Evolutionary conservation across 2,113 vertebrate species (phyloP).

Genomic region (Ctenodactylus gundi): DNA sequence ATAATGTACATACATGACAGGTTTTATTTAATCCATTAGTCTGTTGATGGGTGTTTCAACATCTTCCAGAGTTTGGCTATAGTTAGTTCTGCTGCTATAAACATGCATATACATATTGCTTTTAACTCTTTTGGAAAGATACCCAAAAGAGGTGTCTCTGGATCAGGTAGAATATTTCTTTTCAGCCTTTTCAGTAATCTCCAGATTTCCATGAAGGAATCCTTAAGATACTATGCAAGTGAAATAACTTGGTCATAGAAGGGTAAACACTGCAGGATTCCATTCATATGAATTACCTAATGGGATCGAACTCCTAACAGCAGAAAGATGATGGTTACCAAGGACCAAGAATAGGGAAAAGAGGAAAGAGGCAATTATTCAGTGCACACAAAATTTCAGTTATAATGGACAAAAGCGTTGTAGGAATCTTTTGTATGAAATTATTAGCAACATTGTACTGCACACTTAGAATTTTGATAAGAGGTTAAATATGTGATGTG

Average conservation of each 20-base stretch:
- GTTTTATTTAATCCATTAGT: too few species aligned
- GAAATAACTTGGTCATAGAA: neutral
- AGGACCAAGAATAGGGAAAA: neutral
- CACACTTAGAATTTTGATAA: neutral
- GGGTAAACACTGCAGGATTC: neutral
- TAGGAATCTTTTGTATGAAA: neutral
- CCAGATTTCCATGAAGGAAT: too few species aligned
- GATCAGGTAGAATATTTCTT: too few species aligned
- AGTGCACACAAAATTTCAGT: neutral
- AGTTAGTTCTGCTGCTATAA: too few species aligned
- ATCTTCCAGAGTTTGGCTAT: too few species aligned
- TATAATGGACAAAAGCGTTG: neutral
- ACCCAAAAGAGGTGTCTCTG: too few species aligned
- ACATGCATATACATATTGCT: too few species aligned
- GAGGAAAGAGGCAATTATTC: neutral
- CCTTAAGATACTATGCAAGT: neutral
- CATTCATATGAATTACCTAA: neutral
- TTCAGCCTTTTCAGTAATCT: too few species aligned
- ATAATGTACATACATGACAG: too few species aligned
- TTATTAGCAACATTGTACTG: neutral
- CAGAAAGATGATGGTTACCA: neutral
- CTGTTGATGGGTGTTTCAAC: too few species aligned
- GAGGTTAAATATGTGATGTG: neutral
- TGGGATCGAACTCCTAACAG: neutral
- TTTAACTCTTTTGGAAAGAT: too few species aligned